Evolutionary conservation across 1,140 invertebrate genomes (phyloP), one percentile per base, ranked within the genome.

Genomic region (Lerema accius): DNA sequence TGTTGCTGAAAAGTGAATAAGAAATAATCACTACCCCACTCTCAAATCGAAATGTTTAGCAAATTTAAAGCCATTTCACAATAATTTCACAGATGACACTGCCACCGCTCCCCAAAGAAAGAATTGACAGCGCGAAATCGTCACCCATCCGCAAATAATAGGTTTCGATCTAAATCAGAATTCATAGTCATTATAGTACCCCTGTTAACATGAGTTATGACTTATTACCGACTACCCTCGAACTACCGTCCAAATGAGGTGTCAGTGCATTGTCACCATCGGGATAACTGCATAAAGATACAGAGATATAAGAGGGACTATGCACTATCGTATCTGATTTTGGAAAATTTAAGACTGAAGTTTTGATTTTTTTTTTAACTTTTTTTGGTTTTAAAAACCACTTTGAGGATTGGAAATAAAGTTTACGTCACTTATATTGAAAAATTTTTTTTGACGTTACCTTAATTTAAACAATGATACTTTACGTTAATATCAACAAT

Each of bases 171-270:
- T 70, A 76, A 83, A 84, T 84, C 81, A 71, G 55, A 82, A 80
- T 79, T 82, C 81, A 75, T 71, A 78, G 70, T 78, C 68, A 82
- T 81, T 74, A 77, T 61, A 74, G 51, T 75, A 79, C 80, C 83
- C 84, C 69, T 63, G 77, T 81, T 78, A 77, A 76, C 76, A 86
- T 89, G 83, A 89, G 71, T 89, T 88, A 89, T 86, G 84, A 89
- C 76, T 82, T 86, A 82, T 86, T 77, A 82, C 71, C 63, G 56
- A 66, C 50, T 69, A 64, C 73, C 81, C 79, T 69, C 73, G 76
- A 79, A 78, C 80, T 77, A 63, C 65, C 69, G 66, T 76, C 80
- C 73, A 80, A 85, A 84, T 87, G 82, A 84, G 78, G 72, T 78
- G 84, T 84, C 82, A 77, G 60, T 81, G 80, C 71, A 81, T 86